phyloP scores from a whole-genome alignment of 2,888 invertebrate genomes.

The Sceliomorpha sp. region DNA sequence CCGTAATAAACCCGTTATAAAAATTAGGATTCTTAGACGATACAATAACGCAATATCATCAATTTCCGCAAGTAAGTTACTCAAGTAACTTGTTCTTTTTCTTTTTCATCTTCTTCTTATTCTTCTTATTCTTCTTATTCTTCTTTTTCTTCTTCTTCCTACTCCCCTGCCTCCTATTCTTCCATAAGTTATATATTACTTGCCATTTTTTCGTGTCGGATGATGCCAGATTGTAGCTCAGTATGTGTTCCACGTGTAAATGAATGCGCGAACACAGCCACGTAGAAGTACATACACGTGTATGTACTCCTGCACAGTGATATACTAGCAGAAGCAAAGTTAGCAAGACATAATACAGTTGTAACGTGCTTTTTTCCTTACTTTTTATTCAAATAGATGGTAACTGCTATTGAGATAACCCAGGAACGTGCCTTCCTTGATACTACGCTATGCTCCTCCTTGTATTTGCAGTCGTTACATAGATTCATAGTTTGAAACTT shows the following conservation, averaged over 20 bases:
- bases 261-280: slow-evolving; percentile 7
- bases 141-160: neutral
- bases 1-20: slow-evolving; percentile 9
- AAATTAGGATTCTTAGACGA: too few relatives aligned
- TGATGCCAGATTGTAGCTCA: neutral
- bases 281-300: neutral
- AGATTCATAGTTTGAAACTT: slow-evolving; percentile 27
- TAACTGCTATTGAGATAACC: slow-evolving; percentile 61
- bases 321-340: slow-evolving; percentile 25
- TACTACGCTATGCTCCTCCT: slow-evolving; percentile 15
- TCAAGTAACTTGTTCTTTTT: neutral
- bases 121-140: neutral
- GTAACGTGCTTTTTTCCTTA: slow-evolving; percentile 32
- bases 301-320: neutral
- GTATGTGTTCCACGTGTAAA: neutral
- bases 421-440: slow-evolving; percentile 59
- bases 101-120: neutral
- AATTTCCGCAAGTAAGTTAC: slow-evolving; percentile 1
- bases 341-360: slow-evolving; percentile 57
- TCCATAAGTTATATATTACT: too few relatives aligned
- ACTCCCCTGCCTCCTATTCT: too few relatives aligned
- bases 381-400: slow-evolving; percentile 58
- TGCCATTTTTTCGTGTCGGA: neutral
- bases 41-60: too few relatives aligned
- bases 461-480: slow-evolving; percentile 13